These are phyloP conservation scores for Microcaecilia unicolor DNA, from an alignment of 2,797 vertebrate species.

Conservation along the genomic window DNA sequence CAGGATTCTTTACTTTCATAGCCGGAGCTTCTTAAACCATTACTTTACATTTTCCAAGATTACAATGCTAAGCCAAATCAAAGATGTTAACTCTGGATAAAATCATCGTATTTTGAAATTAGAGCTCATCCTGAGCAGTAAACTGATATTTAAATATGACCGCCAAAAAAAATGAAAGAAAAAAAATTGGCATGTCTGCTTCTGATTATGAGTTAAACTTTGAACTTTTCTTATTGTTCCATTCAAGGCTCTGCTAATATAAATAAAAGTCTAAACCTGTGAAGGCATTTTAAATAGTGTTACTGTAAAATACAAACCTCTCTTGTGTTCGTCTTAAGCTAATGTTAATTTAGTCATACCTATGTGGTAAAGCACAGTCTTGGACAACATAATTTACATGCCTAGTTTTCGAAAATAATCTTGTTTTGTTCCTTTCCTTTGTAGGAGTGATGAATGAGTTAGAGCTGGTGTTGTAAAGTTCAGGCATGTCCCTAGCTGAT, in stretches of 20 bases:
- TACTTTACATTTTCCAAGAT: slow-evolving; percentile 39
- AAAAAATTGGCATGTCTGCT: slow-evolving; percentile 31
- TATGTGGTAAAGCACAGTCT: slow-evolving; percentile 31
- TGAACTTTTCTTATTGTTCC: slow-evolving; percentile 40
- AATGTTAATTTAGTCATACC: slow-evolving; percentile 30
- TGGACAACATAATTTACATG: slow-evolving; percentile 27
- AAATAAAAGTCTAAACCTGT: slow-evolving; percentile 29
- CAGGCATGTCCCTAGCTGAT: slow-evolving; percentile 32
- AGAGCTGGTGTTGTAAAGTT: slow-evolving; percentile 22
- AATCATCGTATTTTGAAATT: slow-evolving; percentile 40
- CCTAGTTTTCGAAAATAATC: slow-evolving; percentile 43
- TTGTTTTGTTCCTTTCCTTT: slow-evolving; percentile 36
- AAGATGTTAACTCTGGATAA: slow-evolving; percentile 42
- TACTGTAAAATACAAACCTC: slow-evolving; percentile 19
- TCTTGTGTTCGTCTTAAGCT: slow-evolving; percentile 21
- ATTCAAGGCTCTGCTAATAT: slow-evolving; percentile 36
- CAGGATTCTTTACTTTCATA: slow-evolving; percentile 37
- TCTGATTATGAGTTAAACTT: slow-evolving; percentile 56
- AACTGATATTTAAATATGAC: slow-evolving; percentile 18
- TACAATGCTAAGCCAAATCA: slow-evolving; percentile 25
- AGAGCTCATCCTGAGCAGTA: slow-evolving; percentile 21
- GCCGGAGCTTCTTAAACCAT: slow-evolving; percentile 34
- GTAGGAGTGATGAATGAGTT: slow-evolving; percentile 26
- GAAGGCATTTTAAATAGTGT: slow-evolving; percentile 33
- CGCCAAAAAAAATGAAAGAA: not conserved